These are phyloP conservation scores for Drosophila tripunctata DNA, from an alignment of 2,888 invertebrate species.

Conservation along the genomic window DNA sequence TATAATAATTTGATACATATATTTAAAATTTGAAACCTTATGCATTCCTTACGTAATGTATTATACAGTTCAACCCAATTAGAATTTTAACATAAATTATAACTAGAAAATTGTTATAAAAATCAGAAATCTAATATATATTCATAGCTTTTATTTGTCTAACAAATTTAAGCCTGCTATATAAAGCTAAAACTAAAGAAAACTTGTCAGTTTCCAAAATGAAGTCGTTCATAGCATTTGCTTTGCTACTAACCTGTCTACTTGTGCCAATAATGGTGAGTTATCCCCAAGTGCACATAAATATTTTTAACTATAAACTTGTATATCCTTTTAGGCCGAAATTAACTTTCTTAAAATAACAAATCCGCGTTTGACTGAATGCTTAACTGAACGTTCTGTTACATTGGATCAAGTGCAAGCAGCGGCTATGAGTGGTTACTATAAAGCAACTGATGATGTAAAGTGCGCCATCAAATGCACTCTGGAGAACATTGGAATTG, in stretches of 20 bases:
- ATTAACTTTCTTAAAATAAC: background rate
- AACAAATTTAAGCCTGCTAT: no score
- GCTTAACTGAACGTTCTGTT: background rate
- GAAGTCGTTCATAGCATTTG: background rate
- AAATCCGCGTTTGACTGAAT: background rate
- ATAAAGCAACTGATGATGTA: background rate
- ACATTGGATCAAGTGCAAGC: no score
- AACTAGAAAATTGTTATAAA: no score
- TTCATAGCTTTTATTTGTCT: no score
- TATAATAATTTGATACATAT: no score
- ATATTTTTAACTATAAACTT: background rate
- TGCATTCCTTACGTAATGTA: no score
- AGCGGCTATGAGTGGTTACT: no score
- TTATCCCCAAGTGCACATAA: background rate
- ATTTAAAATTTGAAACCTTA: no score
- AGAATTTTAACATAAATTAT: no score
- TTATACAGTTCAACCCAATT: no score
- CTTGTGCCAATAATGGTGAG: conserved; percentile 4
- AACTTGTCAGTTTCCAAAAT: conserved; percentile 12
- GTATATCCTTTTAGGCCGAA: background rate
- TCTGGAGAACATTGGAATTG: background rate
- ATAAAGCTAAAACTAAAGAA: no score
- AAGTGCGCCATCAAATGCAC: background rate
- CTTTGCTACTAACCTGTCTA: conserved; percentile 2
- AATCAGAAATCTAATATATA: background rate